A percentile compares a stretch with the other conserved stretches of the same genome.
phyloP scores from a whole-genome alignment of 2,888 invertebrate species.

The Beris chalybata region DNA sequence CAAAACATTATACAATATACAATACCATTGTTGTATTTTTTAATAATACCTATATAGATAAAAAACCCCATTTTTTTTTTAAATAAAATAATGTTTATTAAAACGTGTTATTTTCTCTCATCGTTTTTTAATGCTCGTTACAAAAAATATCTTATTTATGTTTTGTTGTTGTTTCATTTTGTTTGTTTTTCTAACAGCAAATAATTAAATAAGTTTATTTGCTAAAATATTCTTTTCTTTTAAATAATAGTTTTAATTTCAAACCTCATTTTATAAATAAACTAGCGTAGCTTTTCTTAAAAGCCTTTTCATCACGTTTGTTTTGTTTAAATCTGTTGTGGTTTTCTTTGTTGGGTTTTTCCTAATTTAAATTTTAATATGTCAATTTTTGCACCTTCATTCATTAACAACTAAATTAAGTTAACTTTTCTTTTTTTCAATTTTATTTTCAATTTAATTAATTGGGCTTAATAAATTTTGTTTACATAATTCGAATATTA shows the following conservation, averaged over 20 bases:
- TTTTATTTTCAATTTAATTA: too few species aligned
- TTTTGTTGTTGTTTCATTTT: not conserved
- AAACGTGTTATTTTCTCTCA: conserved; percentile 23
- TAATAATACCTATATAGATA: not conserved
- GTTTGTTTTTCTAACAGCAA: not conserved
- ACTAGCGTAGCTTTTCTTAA: too few species aligned
- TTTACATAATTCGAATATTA: too few species aligned
- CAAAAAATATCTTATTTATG: conserved; percentile 30
- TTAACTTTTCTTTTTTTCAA: conserved; percentile 11
- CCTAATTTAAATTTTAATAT: not conserved
- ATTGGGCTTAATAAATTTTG: too few species aligned
- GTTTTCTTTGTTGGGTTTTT: not conserved
- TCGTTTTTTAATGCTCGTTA: conserved; percentile 13
- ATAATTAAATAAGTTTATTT: not conserved
- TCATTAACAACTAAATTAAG: conserved; percentile 27
- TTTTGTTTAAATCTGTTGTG: too few species aligned
- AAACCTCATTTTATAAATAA: too few species aligned
- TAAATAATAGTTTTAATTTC: too few species aligned
- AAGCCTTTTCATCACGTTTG: too few species aligned
- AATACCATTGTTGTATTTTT: not conserved
- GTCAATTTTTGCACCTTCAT: conserved; percentile 27
- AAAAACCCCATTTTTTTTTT: not conserved
- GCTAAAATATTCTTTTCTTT: too few species aligned
- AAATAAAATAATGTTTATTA: conserved; percentile 30
- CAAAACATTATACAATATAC: too few species aligned